phyloP scores from a whole-genome alignment of 2,888 invertebrate genomes.

The Allolobophora icterica region DNA sequence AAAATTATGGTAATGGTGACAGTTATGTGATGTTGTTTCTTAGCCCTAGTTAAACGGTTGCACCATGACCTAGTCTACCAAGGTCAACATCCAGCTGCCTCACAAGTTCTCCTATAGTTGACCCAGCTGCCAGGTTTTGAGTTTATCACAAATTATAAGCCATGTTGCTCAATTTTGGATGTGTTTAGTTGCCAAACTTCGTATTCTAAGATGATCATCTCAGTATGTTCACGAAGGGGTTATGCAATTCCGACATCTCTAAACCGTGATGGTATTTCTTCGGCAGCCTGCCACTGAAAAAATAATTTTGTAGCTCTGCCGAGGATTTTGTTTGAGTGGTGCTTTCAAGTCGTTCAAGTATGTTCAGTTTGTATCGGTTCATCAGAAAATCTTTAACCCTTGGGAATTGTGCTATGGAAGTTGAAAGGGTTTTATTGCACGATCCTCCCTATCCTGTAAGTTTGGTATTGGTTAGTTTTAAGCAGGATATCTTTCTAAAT shows the following conservation, averaged over 20 bases:
- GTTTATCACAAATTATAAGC: background rate
- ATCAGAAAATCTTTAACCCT: background rate
- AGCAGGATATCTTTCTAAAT: background rate
- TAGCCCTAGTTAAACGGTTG: background rate
- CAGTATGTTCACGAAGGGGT: background rate
- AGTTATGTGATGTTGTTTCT: background rate
- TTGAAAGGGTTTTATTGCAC: background rate
- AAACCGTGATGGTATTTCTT: background rate
- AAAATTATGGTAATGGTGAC: background rate
- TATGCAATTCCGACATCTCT: background rate
- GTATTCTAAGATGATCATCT: background rate
- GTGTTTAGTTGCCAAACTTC: background rate
- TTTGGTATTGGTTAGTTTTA: constrained; percentile 7
- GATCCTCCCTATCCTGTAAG: background rate
- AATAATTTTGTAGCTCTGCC: background rate
- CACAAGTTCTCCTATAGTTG: background rate
- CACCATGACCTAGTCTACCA: background rate
- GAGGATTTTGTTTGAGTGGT: background rate
- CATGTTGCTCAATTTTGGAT: constrained; percentile 1
- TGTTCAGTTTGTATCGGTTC: background rate
- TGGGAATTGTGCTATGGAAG: background rate
- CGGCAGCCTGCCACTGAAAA: background rate
- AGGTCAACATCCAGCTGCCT: background rate
- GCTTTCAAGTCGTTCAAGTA: background rate
- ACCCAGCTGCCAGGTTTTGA: constrained; percentile 1